phyloP scores from a whole-genome alignment of 2,888 invertebrate genomes.

The Dolomedes plantarius region DNA sequence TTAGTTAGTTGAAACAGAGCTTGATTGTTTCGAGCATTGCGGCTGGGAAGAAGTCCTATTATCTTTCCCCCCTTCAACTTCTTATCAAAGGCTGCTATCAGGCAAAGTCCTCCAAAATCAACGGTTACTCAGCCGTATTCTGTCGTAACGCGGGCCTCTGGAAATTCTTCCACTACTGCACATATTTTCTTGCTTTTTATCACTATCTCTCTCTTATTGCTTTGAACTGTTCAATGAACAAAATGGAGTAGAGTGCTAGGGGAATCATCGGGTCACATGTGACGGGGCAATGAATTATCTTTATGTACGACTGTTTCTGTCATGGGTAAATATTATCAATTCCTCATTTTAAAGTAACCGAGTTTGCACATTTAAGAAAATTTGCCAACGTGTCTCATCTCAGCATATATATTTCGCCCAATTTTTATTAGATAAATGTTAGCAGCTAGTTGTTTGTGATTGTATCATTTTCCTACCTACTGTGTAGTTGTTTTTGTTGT shows the following conservation, averaged over 20 bases:
- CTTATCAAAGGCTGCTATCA: conserved; percentile 45
- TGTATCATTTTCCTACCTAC: too few relatives aligned
- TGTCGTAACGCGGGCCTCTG: conserved; percentile 38
- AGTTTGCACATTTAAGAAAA: too few relatives aligned
- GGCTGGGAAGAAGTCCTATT: conserved; percentile 16
- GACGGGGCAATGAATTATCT: not conserved
- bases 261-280: not conserved
- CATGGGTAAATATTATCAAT: not conserved
- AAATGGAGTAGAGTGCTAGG: not conserved
- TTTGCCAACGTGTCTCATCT: too few relatives aligned
- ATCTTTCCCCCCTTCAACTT: conserved; percentile 18
- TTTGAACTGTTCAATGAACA: conserved; percentile 4
- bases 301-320: too few relatives aligned
- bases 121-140: conserved; percentile 23
- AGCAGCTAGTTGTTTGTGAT: too few relatives aligned
- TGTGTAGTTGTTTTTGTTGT: too few relatives aligned
- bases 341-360: too few relatives aligned
- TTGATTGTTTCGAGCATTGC: conserved; percentile 31
- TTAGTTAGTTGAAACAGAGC: conserved; percentile 12
- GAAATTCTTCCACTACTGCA: conserved; percentile 28
- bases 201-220: conserved; percentile 10
- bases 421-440: too few relatives aligned
- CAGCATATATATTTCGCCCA: too few relatives aligned
- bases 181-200: conserved; percentile 26
- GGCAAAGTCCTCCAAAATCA: conserved; percentile 25